These are phyloP conservation scores for Hirtodrosophila confusa DNA, from an alignment of 2,888 invertebrate genomes.

Conservation along the genomic window DNA sequence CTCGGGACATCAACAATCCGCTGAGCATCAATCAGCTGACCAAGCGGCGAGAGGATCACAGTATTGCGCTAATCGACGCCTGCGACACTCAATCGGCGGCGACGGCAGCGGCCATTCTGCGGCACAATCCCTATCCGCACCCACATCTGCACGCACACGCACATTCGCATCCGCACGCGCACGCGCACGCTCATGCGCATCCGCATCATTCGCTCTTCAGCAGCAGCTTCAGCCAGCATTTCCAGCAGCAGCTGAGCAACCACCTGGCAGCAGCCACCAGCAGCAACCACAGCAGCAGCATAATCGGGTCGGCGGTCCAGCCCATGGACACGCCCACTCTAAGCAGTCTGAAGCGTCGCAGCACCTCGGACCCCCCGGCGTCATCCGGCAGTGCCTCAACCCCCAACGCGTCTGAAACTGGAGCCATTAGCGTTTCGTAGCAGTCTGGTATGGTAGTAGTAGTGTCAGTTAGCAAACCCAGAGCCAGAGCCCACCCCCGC, in stretches of 20 bases:
- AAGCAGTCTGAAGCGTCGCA: constrained; percentile 55
- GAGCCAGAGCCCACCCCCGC: not conserved
- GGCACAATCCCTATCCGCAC: constrained; percentile 34
- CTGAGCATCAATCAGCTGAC: constrained; percentile 95
- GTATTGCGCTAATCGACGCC: constrained; percentile 31
- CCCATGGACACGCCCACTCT: constrained; percentile 39
- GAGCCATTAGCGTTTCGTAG: constrained; percentile 84
- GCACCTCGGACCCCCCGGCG: constrained; percentile 49
- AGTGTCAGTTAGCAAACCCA: not conserved
- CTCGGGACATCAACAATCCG: constrained; percentile 96
- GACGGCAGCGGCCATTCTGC: constrained; percentile 27
- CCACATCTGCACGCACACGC: constrained; percentile 4
- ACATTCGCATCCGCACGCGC: constrained; percentile 34
- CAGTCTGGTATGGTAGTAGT: constrained; percentile 34
- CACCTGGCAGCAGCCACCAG: constrained; percentile 59
- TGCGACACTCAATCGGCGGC: constrained; percentile 16
- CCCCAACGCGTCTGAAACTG: constrained; percentile 73
- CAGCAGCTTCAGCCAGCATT: constrained; percentile 80
- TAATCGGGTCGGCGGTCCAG: constrained; percentile 14
- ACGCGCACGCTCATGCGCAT: constrained; percentile 24
- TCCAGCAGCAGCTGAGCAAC: constrained; percentile 81
- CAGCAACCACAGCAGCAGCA: constrained; percentile 67
- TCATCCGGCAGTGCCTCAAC: constrained; percentile 28
- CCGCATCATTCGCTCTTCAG: constrained; percentile 62
- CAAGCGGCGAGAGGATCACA: constrained; percentile 85